phyloP scores from a whole-genome alignment of 2,888 invertebrate genomes.

The Hirtodrosophila cameraria region DNA sequence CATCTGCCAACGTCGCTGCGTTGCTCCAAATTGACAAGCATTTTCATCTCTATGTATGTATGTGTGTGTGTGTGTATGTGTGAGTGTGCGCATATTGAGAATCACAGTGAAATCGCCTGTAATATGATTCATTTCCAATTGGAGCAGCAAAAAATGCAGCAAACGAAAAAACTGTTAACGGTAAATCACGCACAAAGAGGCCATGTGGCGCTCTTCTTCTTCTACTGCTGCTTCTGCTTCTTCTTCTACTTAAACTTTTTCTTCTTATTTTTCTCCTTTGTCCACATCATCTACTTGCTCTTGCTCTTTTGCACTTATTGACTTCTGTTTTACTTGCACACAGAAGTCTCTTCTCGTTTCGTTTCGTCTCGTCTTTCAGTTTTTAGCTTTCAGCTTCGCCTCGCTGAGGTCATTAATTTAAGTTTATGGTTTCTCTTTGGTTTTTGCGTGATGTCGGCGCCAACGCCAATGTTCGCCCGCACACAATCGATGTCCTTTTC shows the following conservation, averaged over 20 bases:
- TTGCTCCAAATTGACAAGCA: constrained; percentile 63
- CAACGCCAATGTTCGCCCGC: constrained; percentile 51
- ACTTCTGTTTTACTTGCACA: constrained; percentile 43
- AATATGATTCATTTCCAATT: constrained; percentile 68
- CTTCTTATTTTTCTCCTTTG: constrained; percentile 4
- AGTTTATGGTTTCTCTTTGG: constrained; percentile 81
- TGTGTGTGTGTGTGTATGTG: constrained; percentile 4
- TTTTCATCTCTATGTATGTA: constrained; percentile 50
- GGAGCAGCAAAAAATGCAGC: constrained; percentile 48
- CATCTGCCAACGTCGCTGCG: constrained; percentile 60
- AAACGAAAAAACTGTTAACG: constrained; percentile 59
- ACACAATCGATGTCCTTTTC: constrained; percentile 74
- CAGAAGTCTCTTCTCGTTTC: too few relatives aligned
- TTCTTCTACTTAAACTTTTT: too few relatives aligned
- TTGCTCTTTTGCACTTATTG: constrained; percentile 45
- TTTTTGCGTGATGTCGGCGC: constrained; percentile 73
- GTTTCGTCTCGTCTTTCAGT: constrained; percentile 44
- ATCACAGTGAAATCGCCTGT: constrained; percentile 73
- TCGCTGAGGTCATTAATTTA: constrained; percentile 81
- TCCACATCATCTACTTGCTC: constrained; percentile 18
- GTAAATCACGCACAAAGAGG: constrained; percentile 64
- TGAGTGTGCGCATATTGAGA: constrained; percentile 43
- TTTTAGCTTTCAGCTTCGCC: constrained; percentile 26
- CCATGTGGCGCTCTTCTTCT: constrained; percentile 25
- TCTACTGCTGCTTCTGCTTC: constrained; percentile 16